A percentile compares a stretch with the other conserved stretches of the same genome.
These are phyloP conservation scores for Pygocentrus nattereri DNA, from an alignment of 2,797 vertebrate genomes.

Conservation along the genomic window DNA sequence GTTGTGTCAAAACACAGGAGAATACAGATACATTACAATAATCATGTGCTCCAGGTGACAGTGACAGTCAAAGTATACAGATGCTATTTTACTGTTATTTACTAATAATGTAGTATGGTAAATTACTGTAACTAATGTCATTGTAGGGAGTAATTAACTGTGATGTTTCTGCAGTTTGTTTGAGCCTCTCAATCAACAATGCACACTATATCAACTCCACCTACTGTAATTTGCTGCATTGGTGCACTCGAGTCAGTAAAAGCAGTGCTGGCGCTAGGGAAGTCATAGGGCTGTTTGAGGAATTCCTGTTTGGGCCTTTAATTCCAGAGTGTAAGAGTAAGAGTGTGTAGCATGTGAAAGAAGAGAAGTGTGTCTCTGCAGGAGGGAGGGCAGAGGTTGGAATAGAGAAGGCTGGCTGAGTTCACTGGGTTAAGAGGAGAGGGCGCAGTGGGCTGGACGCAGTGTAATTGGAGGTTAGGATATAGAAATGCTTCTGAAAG, in stretches of 20 bases:
- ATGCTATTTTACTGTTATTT: too few relatives aligned
- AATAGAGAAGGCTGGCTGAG: not conserved
- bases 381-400: not conserved
- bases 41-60: too few relatives aligned
- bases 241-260: not conserved
- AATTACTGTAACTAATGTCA: too few relatives aligned
- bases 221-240: not conserved
- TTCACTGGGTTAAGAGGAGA: constrained; percentile 26
- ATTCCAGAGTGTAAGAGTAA: constrained; percentile 26
- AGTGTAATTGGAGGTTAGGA: constrained; percentile 27
- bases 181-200: not conserved
- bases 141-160: too few relatives aligned
- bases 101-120: too few relatives aligned
- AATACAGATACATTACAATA: too few relatives aligned
- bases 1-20: too few relatives aligned
- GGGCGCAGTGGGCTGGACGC: not conserved
- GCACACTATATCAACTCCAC: not conserved
- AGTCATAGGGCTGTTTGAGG: constrained; percentile 29
- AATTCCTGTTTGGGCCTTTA: constrained; percentile 38
- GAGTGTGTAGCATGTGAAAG: constrained; percentile 14
- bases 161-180: not conserved
- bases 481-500: constrained; percentile 27
- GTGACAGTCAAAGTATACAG: too few relatives aligned
- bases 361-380: constrained; percentile 9
- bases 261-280: not conserved